Percentiles rank a stretch among this genome's conserved stretches.
phyloP scores from a whole-genome alignment of 2,888 invertebrate species.

The Linnaemya tessellans region DNA sequence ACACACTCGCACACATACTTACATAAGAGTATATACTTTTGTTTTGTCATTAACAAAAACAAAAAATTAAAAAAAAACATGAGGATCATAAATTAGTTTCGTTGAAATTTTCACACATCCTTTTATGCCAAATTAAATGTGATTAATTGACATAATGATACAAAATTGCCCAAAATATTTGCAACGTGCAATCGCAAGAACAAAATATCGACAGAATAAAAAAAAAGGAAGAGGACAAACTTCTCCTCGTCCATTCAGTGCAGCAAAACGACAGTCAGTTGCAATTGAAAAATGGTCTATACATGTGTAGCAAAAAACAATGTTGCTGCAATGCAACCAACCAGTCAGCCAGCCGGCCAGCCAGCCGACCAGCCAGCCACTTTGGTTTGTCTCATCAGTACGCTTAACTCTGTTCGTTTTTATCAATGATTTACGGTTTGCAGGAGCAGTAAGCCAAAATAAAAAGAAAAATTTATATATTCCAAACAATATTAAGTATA shows the following conservation, averaged over 20 bases:
- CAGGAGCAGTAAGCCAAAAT: constrained; percentile 38
- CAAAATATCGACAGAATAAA: constrained; percentile 33
- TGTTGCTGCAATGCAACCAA: constrained; percentile 17
- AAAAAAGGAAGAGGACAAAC: constrained; percentile 21
- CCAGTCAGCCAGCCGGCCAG: constrained; percentile 1
- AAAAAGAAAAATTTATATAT: not conserved
- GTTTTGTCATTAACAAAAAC: constrained; percentile 29
- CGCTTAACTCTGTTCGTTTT: constrained; percentile 72
- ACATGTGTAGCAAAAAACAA: constrained; percentile 36
- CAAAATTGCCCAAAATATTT: constrained; percentile 75
- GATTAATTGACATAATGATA: constrained; percentile 76
- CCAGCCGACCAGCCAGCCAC: constrained; percentile 38
- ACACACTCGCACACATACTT: not conserved
- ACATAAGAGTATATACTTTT: too few relatives aligned
- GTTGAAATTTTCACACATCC: constrained; percentile 73
- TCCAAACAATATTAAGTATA: constrained; percentile 44
- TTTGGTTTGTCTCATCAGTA: constrained; percentile 71
- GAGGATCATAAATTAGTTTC: constrained; percentile 73
- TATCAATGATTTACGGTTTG: constrained; percentile 75
- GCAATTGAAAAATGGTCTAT: constrained; percentile 58
- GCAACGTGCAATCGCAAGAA: constrained; percentile 67
- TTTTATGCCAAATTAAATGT: constrained; percentile 75
- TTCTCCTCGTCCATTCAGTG: constrained; percentile 15
- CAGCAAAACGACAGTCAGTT: constrained; percentile 48
- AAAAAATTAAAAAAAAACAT: constrained; percentile 34